Conservation (phyloP, 2,113 vertebrate species). For the Ochotona curzoniae region DNA sequence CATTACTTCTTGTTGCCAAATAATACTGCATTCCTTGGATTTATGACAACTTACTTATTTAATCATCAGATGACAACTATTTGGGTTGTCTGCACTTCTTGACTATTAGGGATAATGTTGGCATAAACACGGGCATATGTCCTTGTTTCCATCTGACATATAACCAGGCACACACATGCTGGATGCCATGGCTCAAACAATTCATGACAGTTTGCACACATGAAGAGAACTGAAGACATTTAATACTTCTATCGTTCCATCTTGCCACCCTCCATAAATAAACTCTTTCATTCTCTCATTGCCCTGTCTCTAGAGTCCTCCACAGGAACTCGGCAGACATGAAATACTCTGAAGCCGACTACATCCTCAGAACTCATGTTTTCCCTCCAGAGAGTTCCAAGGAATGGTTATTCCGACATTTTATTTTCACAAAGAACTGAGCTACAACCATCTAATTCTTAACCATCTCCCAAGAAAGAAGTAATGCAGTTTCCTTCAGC, state of each 20-base stretch:
- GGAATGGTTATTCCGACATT: not conserved
- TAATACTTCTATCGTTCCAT: not conserved
- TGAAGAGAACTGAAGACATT: not conserved
- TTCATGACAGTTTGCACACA: not conserved
- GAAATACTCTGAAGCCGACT: not conserved
- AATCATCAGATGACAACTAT: not conserved
- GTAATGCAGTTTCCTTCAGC: not conserved
- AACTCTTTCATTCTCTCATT: not conserved
- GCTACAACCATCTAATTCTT: not conserved
- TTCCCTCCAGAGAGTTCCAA: not conserved
- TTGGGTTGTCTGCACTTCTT: not conserved
- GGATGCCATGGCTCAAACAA: not conserved
- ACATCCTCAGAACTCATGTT: not conserved
- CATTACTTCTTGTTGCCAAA: not conserved
- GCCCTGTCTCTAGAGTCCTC: not conserved
- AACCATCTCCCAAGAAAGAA: conserved; percentile 1
- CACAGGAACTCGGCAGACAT: not conserved
- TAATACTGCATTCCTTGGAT: not conserved
- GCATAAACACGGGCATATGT: not conserved
- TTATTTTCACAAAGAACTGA: conserved; percentile 1
- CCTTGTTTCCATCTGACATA: not conserved
- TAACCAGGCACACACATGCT: not conserved
- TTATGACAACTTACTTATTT: not conserved
- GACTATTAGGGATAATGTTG: not conserved
- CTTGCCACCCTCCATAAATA: not conserved